Evolutionary conservation across 2,113 vertebrate species (phyloP).

Genomic region (Bambusicola thoracicus): DNA sequence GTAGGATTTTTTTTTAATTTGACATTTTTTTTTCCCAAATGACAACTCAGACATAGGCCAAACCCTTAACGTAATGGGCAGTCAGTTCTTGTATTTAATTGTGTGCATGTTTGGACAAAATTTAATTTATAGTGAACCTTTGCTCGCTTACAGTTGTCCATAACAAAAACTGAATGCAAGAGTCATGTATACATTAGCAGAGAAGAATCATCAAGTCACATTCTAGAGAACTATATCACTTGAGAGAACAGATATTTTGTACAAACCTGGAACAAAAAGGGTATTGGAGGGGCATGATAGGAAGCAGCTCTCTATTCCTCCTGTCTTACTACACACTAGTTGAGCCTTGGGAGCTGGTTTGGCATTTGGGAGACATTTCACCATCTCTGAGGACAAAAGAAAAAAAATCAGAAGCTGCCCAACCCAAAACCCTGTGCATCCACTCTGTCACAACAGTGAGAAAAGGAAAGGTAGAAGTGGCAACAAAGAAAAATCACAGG

Average conservation of each 20-base stretch:
- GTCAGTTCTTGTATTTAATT: not conserved
- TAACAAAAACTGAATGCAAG: not conserved
- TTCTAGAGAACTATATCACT: not conserved
- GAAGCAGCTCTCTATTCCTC: conserved; percentile 88
- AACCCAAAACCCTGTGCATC: not conserved
- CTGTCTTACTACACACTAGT: conserved; percentile 86
- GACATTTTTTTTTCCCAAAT: not conserved
- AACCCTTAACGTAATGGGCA: not conserved
- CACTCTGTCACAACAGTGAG: not conserved
- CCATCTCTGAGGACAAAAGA: conserved; percentile 82
- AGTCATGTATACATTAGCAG: not conserved
- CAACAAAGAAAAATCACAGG: not conserved
- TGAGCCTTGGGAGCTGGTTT: conserved; percentile 84
- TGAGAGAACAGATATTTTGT: not conserved
- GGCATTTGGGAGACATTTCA: conserved; percentile 87
- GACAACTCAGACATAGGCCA: not conserved
- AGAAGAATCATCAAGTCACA: not conserved
- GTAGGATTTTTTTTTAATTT: not conserved
- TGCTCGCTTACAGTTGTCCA: not conserved
- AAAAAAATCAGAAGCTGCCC: not conserved
- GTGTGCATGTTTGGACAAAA: not conserved
- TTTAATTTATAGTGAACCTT: not conserved
- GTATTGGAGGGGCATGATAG: conserved; percentile 90
- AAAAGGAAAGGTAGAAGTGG: not conserved
- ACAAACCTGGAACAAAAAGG: conserved; percentile 89